Evolutionary conservation across 1,140 invertebrate species (phyloP).

Genomic region (Saccostrea glomerata): DNA sequence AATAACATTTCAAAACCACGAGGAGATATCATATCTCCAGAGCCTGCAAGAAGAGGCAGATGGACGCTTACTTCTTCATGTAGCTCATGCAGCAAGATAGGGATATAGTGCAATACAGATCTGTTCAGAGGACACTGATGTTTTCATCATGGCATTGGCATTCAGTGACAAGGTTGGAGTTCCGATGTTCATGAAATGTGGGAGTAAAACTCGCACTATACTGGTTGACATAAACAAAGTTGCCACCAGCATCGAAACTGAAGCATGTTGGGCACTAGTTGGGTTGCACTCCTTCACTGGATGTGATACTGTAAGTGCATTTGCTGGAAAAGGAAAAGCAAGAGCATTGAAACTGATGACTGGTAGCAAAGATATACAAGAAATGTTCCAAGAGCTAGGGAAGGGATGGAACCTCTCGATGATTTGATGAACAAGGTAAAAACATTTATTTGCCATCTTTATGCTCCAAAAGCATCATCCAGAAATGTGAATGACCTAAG

Average conservation of each 20-base stretch:
- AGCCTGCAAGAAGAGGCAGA: slow-evolving; percentile 57
- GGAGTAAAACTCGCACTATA: too few species aligned
- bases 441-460: not conserved
- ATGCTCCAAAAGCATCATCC: not conserved
- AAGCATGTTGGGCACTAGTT: slow-evolving; percentile 40
- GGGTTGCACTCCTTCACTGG: too few species aligned
- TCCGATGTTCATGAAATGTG: too few species aligned
- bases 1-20: too few species aligned
- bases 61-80: slow-evolving; percentile 50
- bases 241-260: not conserved
- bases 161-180: too few species aligned
- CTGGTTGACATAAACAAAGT: too few species aligned
- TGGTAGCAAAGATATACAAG: too few species aligned
- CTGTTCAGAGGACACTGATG: slow-evolving; percentile 44
- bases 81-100: slow-evolving; percentile 10
- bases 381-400: slow-evolving; percentile 41
- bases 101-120: slow-evolving; percentile 34
- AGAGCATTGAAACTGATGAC: not conserved
- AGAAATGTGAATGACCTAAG: not conserved
- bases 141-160: slow-evolving; percentile 47
- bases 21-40: not conserved
- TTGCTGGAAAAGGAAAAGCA: not conserved
- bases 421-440: slow-evolving; percentile 43
- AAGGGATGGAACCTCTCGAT: slow-evolving; percentile 38
- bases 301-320: too few species aligned